These are phyloP conservation scores for Podargus strigoides DNA, from an alignment of 2,797 vertebrate species.

Conservation along the genomic window DNA sequence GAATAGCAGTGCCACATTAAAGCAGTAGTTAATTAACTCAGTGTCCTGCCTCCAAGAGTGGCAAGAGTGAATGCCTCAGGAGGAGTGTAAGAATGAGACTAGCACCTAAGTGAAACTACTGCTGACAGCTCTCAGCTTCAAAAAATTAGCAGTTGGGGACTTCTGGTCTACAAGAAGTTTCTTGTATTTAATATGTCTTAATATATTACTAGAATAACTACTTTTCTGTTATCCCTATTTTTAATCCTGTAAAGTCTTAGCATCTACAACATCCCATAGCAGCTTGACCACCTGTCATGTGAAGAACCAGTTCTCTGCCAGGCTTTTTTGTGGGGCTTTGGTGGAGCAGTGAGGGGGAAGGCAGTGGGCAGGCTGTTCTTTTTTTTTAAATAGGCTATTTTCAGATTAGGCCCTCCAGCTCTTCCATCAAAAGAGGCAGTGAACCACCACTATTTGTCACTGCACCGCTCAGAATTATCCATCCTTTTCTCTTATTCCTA, in stretches of 20 bases:
- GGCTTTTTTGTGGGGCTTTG: neutral
- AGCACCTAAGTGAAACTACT: neutral
- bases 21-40: neutral
- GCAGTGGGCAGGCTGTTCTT: neutral
- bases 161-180: neutral
- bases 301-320: neutral
- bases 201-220: neutral
- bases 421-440: neutral
- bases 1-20: neutral
- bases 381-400: neutral
- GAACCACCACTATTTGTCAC: neutral
- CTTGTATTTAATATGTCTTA: neutral
- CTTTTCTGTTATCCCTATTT: neutral
- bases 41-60: neutral
- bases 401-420: neutral
- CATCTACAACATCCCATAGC: neutral
- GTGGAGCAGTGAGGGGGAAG: neutral
- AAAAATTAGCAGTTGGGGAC: neutral
- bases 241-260: neutral
- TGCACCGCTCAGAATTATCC: neutral
- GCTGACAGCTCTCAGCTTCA: neutral
- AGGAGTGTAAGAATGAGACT: neutral
- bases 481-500: neutral
- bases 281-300: neutral
- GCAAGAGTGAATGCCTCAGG: rapidly evolving